Percentiles rank a stretch among this genome's conserved stretches.
These are phyloP conservation scores for Steatornis caripensis DNA, from an alignment of 2,113 vertebrate genomes.

Conservation along the genomic window DNA sequence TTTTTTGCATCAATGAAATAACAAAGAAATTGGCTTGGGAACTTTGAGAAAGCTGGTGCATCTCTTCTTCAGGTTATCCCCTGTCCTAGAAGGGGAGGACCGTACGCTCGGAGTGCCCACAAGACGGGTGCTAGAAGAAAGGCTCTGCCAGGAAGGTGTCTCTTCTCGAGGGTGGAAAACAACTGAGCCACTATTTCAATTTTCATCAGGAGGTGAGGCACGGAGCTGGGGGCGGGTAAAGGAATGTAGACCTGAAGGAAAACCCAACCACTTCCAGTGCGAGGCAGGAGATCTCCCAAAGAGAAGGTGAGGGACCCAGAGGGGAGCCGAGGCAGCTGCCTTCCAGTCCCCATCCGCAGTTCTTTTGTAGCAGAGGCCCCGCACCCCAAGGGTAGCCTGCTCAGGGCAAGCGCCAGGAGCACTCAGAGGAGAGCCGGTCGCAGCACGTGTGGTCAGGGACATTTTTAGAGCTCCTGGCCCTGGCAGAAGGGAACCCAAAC, in stretches of 20 bases:
- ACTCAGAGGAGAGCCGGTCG: not conserved
- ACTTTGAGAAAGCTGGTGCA: not conserved
- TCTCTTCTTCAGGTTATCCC: not conserved
- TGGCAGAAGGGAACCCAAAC: not conserved
- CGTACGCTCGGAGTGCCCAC: accelerated
- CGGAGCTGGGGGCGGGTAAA: not conserved
- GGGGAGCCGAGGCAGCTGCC: not conserved
- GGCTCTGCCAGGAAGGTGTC: not conserved
- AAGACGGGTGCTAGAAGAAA: not conserved
- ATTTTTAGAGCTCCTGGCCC: not conserved
- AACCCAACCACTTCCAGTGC: not conserved
- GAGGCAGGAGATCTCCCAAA: not conserved
- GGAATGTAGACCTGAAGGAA: not conserved
- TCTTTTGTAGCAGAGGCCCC: not conserved
- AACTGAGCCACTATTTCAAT: not conserved
- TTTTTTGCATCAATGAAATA: not conserved
- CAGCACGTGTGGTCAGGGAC: accelerated
- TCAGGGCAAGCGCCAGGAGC: not conserved
- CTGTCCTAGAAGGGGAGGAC: not conserved
- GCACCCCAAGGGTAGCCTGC: not conserved
- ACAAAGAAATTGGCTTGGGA: not conserved
- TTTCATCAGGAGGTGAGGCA: not conserved
- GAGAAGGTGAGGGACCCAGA: not conserved
- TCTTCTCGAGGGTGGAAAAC: not conserved
- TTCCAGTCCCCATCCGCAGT: not conserved